These are phyloP conservation scores for Aphidius gifuensis DNA, from an alignment of 1,140 invertebrate genomes.

Conservation along the genomic window DNA sequence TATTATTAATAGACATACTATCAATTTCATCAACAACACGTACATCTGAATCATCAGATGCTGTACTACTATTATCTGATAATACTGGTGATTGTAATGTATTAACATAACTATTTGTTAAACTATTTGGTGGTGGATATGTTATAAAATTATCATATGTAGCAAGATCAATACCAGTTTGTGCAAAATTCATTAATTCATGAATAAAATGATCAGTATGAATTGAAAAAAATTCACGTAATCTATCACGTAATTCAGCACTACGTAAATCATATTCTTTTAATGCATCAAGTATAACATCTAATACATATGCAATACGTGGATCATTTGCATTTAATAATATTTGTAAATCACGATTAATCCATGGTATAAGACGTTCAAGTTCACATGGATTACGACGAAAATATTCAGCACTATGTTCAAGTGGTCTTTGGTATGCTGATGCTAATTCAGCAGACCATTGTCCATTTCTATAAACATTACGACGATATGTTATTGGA, in stretches of 20 bases:
- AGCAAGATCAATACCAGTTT: slow-evolving; percentile 78
- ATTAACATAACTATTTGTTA: slow-evolving; percentile 35
- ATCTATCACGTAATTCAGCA: slow-evolving; percentile 63
- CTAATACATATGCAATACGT: slow-evolving; percentile 66
- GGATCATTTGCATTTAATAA: slow-evolving; percentile 60
- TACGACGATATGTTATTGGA: slow-evolving; percentile 60
- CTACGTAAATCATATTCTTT: slow-evolving; percentile 70
- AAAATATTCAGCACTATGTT: slow-evolving; percentile 68
- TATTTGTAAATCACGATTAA: slow-evolving; percentile 80
- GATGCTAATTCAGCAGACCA: slow-evolving; percentile 69
- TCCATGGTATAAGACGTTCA: slow-evolving; percentile 81
- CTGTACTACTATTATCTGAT: slow-evolving; percentile 29
- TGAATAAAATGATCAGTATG: slow-evolving; percentile 82
- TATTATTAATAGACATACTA: slow-evolving; percentile 1
- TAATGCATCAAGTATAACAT: slow-evolving; percentile 69
- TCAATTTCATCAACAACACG: slow-evolving; percentile 38
- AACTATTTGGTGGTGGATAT: slow-evolving; percentile 37
- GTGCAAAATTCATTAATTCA: slow-evolving; percentile 83
- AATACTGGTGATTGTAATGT: slow-evolving; percentile 33
- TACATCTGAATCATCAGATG: slow-evolving; percentile 40
- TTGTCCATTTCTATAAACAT: slow-evolving; percentile 73
- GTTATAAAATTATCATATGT: slow-evolving; percentile 64
- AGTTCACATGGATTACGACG: slow-evolving; percentile 75
- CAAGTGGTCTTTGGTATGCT: slow-evolving; percentile 65
- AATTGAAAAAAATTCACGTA: slow-evolving; percentile 60